Evolutionary conservation across 2,888 invertebrate genomes (phyloP).

Genomic region (Andrena hattorfiana): DNA sequence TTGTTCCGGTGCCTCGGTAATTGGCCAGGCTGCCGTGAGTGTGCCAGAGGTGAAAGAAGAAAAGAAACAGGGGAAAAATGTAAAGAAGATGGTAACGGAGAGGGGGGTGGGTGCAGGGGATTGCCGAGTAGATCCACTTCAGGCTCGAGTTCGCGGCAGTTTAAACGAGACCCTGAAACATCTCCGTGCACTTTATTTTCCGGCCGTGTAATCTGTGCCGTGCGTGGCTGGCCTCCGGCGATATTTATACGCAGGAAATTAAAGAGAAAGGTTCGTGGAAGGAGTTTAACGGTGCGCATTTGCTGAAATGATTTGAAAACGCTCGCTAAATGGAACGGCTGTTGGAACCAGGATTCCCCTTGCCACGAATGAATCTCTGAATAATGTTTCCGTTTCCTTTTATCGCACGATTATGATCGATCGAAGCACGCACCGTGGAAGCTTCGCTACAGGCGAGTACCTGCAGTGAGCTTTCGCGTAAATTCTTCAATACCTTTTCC

Average conservation of each 20-base stretch:
- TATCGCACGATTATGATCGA: not conserved
- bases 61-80: not conserved
- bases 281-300: not conserved
- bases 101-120: not conserved
- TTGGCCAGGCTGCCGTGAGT: conserved; percentile 53
- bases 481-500: not conserved
- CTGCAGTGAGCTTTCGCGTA: not conserved
- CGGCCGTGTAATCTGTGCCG: conserved; percentile 35
- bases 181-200: conserved; percentile 43
- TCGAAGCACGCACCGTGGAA: too few species aligned
- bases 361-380: not conserved
- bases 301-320: not conserved
- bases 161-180: conserved; percentile 58
- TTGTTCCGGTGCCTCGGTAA: conserved; percentile 58
- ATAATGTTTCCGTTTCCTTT: not conserved
- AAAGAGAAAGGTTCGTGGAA: not conserved
- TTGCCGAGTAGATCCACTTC: conserved; percentile 52
- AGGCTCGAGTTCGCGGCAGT: conserved; percentile 40
- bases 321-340: not conserved
- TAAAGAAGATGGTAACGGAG: conserved; percentile 40
- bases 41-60: conserved; percentile 18
- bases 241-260: conserved; percentile 37
- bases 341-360: not conserved
- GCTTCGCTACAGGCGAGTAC: too few species aligned
- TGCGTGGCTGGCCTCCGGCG: conserved; percentile 19